Evolutionary conservation across 2,113 vertebrate species (phyloP), one percentile per base, ranked within the genome.

Genomic region (Paralichthys olivaceus): DNA sequence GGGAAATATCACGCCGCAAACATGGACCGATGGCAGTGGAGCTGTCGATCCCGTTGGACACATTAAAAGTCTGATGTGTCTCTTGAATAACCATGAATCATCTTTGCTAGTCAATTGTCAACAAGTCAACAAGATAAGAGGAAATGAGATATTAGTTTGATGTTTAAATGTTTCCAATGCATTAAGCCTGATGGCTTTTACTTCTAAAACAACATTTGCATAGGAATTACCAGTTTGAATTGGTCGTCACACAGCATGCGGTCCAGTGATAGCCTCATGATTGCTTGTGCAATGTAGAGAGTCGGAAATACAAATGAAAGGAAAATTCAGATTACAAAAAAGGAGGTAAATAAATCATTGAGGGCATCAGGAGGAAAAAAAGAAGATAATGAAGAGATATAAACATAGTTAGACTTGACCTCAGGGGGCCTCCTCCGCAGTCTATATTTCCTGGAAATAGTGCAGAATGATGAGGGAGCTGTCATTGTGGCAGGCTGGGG

Each of bases 171-270:
- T 66, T 80, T 80, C 74, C 59, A 79, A 5, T 63, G 72, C 79
- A 85, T 88, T 84, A 87, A 81, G 68, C 58, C 56, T 86, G 87
- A 90, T 85, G 49, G 73, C 61, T 80, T 49, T 85, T 72, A 80
- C 47, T 80, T 80, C 43, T 77, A 76, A 82, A 67, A 28, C 57
- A 66, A 70, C 60, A 81, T 84, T 85, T 83, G 80, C 84, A 78
- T 77, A 76, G 68, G 75, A 85, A 88, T 89, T 77, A 79, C 66
- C 61, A 32, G 43, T 79, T 69, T 84, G 54, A 81, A 79, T 75
- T 71, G 67, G 22, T 66, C 32, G 71, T 49, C 1, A 6, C 78
- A 23, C 82, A 73, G 76, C 77, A 65, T 74, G 71, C 37, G 61
- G 74, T 60, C 58, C 60, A n/a, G 66, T 57, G 83, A 78, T 85